A percentile compares a stretch with the other conserved stretches of the same genome.
Evolutionary conservation across 2,113 vertebrate genomes (phyloP).

Genomic region (Hippoglossus stenolepis): DNA sequence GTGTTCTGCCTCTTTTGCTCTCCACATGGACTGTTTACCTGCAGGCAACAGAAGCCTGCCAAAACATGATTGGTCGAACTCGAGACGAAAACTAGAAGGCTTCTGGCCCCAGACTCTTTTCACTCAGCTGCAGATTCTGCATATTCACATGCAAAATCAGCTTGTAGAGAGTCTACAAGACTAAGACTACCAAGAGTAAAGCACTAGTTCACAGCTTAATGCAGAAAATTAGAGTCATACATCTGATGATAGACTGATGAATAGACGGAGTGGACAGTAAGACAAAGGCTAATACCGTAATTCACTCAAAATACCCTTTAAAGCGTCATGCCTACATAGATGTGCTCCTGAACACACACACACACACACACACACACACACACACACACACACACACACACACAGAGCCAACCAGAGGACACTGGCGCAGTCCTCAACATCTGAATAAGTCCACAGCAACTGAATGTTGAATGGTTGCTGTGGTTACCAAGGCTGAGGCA

Average conservation of each 20-base stretch:
- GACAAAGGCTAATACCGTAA: too few species aligned
- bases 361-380: conserved; percentile 21
- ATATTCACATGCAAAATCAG: too few species aligned
- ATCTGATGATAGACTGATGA: background rate
- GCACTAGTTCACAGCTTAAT: background rate
- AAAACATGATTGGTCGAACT: too few species aligned
- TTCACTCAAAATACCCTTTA: conserved; percentile 23
- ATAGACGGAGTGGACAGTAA: too few species aligned
- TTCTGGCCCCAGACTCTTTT: too few species aligned
- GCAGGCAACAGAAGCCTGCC: too few species aligned
- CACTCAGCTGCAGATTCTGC: too few species aligned
- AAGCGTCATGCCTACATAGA: conserved; percentile 15
- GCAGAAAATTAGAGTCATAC: too few species aligned
- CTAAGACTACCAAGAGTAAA: background rate
- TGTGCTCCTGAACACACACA: conserved; percentile 18
- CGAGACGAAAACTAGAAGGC: too few species aligned
- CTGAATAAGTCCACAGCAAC: conserved; percentile 54
- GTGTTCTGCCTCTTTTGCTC: too few species aligned
- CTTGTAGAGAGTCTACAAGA: too few species aligned
- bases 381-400: conserved; percentile 27
- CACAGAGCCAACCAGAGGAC: conserved; percentile 17
- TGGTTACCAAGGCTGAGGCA: conserved; percentile 71
- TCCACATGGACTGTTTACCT: too few species aligned
- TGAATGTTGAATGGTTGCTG: conserved; percentile 67
- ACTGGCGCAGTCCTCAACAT: conserved; percentile 43